These are phyloP conservation scores for Saturnia japonica DNA, from an alignment of 2,888 invertebrate genomes.

Conservation along the genomic window DNA sequence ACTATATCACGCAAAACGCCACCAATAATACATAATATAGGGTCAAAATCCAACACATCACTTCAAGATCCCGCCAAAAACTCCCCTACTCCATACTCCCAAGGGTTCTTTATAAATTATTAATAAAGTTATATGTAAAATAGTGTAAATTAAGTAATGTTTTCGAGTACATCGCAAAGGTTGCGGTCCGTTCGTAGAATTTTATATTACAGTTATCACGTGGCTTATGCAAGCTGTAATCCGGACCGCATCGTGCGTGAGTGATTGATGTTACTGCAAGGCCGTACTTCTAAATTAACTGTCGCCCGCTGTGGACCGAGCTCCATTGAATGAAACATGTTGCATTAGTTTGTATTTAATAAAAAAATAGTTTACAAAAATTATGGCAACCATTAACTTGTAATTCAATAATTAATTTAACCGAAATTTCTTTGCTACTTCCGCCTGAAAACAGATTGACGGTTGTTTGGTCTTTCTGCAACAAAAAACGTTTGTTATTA, in stretches of 20 bases:
- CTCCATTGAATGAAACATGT: conserved; percentile 16
- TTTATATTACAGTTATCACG: conserved; percentile 17
- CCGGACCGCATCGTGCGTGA: conserved; percentile 31
- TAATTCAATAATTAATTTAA: too few species aligned
- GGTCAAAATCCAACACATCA: too few species aligned
- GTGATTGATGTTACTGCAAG: conserved; percentile 50
- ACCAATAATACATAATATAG: too few species aligned
- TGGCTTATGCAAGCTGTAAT: conserved; percentile 33
- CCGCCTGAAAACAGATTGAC: too few species aligned
- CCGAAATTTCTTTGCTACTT: too few species aligned
- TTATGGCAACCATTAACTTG: background rate
- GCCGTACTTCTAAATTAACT: conserved; percentile 47
- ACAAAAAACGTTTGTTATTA: too few species aligned
- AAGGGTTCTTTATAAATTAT: background rate
- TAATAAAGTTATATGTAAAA: background rate
- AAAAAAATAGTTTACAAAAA: background rate
- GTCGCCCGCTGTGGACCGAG: conserved; percentile 24
- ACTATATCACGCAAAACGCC: too few species aligned
- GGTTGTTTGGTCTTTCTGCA: too few species aligned
- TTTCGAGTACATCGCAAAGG: background rate
- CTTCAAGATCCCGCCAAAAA: too few species aligned
- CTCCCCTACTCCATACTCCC: too few species aligned
- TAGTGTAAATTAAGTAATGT: background rate
- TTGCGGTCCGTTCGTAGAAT: background rate
- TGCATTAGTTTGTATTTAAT: background rate